phyloP scores from a whole-genome alignment of 2,888 invertebrate genomes.

The Drosophila atroscutellata region DNA sequence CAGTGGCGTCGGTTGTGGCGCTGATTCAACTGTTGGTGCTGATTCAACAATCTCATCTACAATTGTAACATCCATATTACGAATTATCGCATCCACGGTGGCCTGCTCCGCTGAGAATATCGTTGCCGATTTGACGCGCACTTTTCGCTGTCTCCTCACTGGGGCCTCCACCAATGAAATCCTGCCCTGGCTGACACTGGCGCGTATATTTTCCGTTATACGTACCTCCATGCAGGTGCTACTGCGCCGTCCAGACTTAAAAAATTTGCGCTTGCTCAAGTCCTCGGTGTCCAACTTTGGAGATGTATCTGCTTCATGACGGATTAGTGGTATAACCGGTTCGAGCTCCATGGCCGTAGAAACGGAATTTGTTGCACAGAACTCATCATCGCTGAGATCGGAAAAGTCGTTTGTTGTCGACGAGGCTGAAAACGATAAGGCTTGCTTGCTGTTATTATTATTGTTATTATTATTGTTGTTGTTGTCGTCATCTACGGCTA shows the following conservation, averaged over 20 bases:
- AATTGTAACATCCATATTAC: constrained; percentile 77
- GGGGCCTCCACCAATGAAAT: constrained; percentile 71
- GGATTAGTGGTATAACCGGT: constrained; percentile 69
- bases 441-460: constrained; percentile 45
- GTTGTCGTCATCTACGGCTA: constrained; percentile 52
- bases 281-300: constrained; percentile 33
- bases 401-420: constrained; percentile 58
- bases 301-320: constrained; percentile 30
- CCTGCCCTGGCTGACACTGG: constrained; percentile 80
- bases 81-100: constrained; percentile 82
- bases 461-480: constrained; percentile 59
- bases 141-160: constrained; percentile 37
- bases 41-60: constrained; percentile 67
- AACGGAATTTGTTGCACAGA: background rate
- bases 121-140: constrained; percentile 62
- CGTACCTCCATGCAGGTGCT: constrained; percentile 79
- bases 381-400: constrained; percentile 68
- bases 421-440: background rate
- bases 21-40: constrained; percentile 12
- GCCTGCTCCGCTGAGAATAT: constrained; percentile 83
- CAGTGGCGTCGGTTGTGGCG: background rate
- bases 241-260: constrained; percentile 78
- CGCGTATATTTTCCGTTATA: constrained; percentile 81
- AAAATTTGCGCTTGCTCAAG: constrained; percentile 78
- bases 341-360: constrained; percentile 53